These are phyloP conservation scores for Leucania comma DNA, from an alignment of 2,888 invertebrate genomes.

Conservation along the genomic window DNA sequence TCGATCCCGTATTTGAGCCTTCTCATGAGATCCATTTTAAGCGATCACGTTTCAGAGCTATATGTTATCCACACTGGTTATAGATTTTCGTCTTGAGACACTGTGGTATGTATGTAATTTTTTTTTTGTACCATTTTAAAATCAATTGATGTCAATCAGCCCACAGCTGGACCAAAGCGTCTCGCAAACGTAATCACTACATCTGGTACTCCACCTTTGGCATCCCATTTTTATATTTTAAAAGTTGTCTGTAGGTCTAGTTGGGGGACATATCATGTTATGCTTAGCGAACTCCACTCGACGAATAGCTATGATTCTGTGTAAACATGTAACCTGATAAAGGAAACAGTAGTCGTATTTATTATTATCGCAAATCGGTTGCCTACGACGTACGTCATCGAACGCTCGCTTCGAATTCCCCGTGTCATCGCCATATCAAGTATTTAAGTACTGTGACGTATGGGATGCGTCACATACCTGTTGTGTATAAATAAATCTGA, in stretches of 20 bases:
- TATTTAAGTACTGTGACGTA: conserved; percentile 33
- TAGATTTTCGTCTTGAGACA: too few species aligned
- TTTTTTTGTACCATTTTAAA: too few species aligned
- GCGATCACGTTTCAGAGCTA: too few species aligned
- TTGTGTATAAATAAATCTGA: conserved; percentile 27
- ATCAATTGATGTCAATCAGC: too few species aligned
- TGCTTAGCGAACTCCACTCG: background rate
- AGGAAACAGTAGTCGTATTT: conserved; percentile 11
- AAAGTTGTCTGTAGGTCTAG: background rate
- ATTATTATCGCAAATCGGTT: conserved; percentile 16
- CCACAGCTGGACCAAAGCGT: too few species aligned
- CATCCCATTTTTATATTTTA: too few species aligned
- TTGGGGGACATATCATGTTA: background rate
- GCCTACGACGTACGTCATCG: conserved; percentile 7
- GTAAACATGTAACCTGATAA: conserved; percentile 2
- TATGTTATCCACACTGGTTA: too few species aligned
- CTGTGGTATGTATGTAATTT: too few species aligned
- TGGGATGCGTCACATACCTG: conserved; percentile 5
- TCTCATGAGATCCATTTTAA: too few species aligned
- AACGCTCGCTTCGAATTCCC: conserved; percentile 15
- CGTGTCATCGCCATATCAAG: conserved; percentile 32
- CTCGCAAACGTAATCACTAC: too few species aligned
- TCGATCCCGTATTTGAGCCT: too few species aligned
- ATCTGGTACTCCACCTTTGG: too few species aligned
- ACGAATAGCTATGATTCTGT: background rate